Conservation (phyloP, 2,797 vertebrate species). For the Sebastes vulpes region DNA sequence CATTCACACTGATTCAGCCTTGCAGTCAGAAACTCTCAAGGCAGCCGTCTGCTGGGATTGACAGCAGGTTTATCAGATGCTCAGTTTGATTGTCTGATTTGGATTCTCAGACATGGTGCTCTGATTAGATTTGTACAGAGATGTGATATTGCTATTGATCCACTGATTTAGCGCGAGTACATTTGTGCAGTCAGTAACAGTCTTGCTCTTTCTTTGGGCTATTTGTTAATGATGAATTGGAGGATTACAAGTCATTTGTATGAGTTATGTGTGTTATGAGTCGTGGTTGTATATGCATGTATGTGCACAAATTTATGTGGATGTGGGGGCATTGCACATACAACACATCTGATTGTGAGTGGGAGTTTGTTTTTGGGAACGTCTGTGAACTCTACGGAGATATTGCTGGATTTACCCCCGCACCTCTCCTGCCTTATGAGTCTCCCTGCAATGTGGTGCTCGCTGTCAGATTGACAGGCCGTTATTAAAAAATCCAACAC, state of each 20-base stretch:
- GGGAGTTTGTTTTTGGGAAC: slow-evolving; percentile 54
- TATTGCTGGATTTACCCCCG: slow-evolving; percentile 81
- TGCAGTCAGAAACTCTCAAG: slow-evolving; percentile 45
- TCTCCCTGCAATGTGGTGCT: slow-evolving; percentile 72
- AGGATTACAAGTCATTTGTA: slow-evolving; percentile 15
- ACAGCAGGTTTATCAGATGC: slow-evolving; percentile 55
- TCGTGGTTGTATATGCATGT: not conserved
- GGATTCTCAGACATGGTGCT: slow-evolving; percentile 20
- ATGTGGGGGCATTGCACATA: not conserved
- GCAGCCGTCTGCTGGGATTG: slow-evolving; percentile 44
- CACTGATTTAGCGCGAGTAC: slow-evolving; percentile 6
- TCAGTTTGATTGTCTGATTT: slow-evolving; percentile 46
- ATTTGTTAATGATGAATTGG: slow-evolving; percentile 34
- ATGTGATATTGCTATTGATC: slow-evolving; percentile 49
- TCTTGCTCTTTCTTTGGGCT: not conserved
- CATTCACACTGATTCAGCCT: slow-evolving; percentile 61
- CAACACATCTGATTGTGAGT: slow-evolving; percentile 38
- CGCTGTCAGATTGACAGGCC: slow-evolving; percentile 83
- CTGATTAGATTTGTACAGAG: slow-evolving; percentile 42
- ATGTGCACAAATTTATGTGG: not conserved
- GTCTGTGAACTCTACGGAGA: slow-evolving; percentile 71
- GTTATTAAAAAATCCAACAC: slow-evolving; percentile 86
- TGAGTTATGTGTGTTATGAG: not conserved
- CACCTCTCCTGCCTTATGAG: slow-evolving; percentile 78
- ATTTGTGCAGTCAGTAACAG: not conserved